phyloP scores from a whole-genome alignment of 2,797 vertebrate species.

The Gorsachius magnificus region DNA sequence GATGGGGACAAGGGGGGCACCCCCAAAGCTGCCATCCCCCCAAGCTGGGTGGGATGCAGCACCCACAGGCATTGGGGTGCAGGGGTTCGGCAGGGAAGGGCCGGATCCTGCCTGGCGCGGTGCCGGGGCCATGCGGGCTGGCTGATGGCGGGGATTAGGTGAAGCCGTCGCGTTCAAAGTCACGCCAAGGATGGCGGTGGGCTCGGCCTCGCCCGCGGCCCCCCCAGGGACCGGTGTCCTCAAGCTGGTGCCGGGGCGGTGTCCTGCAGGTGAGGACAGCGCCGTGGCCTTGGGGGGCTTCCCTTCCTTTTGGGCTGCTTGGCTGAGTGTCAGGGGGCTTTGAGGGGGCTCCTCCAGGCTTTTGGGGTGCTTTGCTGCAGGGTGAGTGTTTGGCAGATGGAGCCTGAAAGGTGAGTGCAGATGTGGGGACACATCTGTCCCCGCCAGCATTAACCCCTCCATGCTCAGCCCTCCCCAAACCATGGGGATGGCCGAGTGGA shows the following conservation, averaged over 20 bases:
- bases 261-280: neutral
- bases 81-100: neutral
- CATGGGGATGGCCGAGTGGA: neutral
- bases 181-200: neutral
- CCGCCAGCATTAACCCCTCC: neutral
- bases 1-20: neutral
- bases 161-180: neutral
- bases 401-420: fast-evolving
- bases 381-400: neutral
- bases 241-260: neutral
- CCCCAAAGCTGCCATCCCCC: neutral
- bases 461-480: fast-evolving
- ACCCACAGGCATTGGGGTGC: neutral
- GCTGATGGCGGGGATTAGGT: neutral
- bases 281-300: neutral
- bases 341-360: neutral
- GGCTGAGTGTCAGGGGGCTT: neutral
- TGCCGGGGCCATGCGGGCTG: neutral
- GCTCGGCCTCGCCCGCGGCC: neutral
- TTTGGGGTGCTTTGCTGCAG: neutral
- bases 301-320: neutral
- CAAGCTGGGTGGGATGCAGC: neutral
- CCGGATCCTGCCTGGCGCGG: neutral
- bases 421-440: neutral
- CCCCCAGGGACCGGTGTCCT: neutral